Conservation (phyloP, 2,888 invertebrate genomes). For the Erebia palarica region DNA sequence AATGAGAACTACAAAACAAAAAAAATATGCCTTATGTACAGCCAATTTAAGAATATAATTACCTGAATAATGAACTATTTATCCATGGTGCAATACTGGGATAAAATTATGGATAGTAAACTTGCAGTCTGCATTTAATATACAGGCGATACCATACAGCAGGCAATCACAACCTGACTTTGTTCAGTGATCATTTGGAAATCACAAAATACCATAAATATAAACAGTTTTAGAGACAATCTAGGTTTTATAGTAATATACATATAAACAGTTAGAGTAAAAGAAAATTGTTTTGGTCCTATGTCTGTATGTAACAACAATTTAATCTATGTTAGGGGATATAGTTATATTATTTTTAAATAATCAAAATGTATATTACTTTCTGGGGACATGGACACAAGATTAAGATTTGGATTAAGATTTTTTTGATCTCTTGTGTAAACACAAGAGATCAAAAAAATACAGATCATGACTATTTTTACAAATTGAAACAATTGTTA, state of each 20-base stretch:
- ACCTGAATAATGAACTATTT: not conserved
- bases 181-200: not conserved
- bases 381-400: too few species aligned
- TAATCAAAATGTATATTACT: too few species aligned
- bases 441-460: not conserved
- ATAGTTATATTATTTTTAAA: not conserved
- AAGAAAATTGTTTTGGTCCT: conserved; percentile 2
- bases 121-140: conserved; percentile 5
- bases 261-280: not conserved
- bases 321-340: not conserved
- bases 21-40: not conserved
- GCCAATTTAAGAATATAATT: not conserved
- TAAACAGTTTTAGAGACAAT: not conserved
- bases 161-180: conserved; percentile 13
- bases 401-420: too few species aligned
- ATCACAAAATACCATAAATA: not conserved
- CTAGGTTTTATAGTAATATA: not conserved
- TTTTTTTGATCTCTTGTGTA: too few species aligned
- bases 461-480: not conserved
- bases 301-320: not conserved
- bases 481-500: not conserved
- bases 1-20: conserved; percentile 39
- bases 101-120: conserved; percentile 2
- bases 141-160: not conserved
- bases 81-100: not conserved